Evolutionary conservation across 2,888 invertebrate species (phyloP).

Genomic region (Baccha elongata): DNA sequence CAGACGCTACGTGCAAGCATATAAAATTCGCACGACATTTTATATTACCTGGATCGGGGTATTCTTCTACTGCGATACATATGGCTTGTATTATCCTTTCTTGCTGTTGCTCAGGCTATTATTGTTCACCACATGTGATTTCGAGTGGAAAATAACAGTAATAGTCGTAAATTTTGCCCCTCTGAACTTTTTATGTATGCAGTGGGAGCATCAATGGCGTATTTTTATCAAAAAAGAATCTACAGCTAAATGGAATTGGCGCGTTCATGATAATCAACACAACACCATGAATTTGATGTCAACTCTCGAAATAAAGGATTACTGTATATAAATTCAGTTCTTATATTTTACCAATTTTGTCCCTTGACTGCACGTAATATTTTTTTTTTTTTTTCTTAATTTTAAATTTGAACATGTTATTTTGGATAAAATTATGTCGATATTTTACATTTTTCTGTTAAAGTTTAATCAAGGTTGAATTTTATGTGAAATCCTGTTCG

Average conservation of each 20-base stretch:
- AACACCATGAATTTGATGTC: neutral
- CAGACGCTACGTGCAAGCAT: conserved; percentile 20
- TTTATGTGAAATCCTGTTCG: neutral
- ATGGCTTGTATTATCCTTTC: conserved; percentile 20
- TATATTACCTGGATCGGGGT: conserved; percentile 4
- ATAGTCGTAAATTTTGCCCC: conserved; percentile 44
- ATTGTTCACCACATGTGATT: conserved; percentile 41
- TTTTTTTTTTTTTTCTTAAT: neutral
- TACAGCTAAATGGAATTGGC: neutral
- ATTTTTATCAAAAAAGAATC: neutral
- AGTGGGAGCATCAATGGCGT: neutral
- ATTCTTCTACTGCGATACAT: neutral
- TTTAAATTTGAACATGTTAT: neutral
- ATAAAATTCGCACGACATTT: conserved; percentile 3
- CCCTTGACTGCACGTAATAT: too few relatives aligned
- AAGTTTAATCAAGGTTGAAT: neutral
- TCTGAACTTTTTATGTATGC: too few relatives aligned
- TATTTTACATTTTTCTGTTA: neutral
- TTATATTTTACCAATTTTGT: neutral
- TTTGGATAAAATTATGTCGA: neutral
- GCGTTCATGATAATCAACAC: neutral
- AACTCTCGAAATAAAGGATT: neutral
- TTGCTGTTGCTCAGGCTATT: neutral
- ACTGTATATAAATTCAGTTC: neutral
- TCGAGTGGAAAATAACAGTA: conserved; percentile 40